Evolutionary conservation across 2,113 vertebrate species (phyloP).

Genomic region (Thamnaconus septentrionalis): DNA sequence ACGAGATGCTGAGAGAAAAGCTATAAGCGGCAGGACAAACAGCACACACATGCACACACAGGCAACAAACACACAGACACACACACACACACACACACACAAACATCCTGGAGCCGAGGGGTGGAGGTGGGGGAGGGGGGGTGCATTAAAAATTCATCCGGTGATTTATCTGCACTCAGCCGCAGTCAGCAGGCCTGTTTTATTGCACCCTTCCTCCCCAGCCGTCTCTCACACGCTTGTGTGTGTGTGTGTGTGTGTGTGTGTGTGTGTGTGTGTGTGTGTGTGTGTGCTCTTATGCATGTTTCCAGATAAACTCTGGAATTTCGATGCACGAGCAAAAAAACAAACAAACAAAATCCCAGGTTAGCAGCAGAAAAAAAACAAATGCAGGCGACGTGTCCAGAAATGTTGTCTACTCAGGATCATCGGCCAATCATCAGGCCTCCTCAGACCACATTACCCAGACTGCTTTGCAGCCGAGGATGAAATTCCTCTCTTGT

Average conservation of each 20-base stretch:
- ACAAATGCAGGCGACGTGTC: too few species aligned
- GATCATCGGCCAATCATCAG: constrained; percentile 14
- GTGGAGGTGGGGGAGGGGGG: constrained; percentile 55
- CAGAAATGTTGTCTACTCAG: too few species aligned
- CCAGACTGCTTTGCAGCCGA: constrained; percentile 11
- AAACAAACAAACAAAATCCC: too few species aligned
- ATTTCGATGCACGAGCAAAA: too few species aligned
- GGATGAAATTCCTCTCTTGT: constrained; percentile 20
- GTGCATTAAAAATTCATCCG: constrained; percentile 70
- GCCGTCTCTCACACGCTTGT: constrained; percentile 21
- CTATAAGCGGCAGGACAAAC: too few species aligned
- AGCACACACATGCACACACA: too few species aligned
- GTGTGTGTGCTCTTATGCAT: not conserved
- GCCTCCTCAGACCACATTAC: constrained; percentile 10
- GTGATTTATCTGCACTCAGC: constrained; percentile 67
- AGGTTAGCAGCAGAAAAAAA: too few species aligned
- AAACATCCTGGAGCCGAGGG: not conserved
- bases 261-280: too few species aligned
- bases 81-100: too few species aligned
- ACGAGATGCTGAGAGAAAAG: too few species aligned
- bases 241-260: too few species aligned
- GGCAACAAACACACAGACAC: too few species aligned
- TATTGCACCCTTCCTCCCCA: constrained; percentile 37
- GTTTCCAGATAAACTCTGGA: constrained; percentile 12
- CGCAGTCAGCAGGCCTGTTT: constrained; percentile 44